phyloP scores from a whole-genome alignment of 2,888 invertebrate species.

The Lypha dubia region DNA sequence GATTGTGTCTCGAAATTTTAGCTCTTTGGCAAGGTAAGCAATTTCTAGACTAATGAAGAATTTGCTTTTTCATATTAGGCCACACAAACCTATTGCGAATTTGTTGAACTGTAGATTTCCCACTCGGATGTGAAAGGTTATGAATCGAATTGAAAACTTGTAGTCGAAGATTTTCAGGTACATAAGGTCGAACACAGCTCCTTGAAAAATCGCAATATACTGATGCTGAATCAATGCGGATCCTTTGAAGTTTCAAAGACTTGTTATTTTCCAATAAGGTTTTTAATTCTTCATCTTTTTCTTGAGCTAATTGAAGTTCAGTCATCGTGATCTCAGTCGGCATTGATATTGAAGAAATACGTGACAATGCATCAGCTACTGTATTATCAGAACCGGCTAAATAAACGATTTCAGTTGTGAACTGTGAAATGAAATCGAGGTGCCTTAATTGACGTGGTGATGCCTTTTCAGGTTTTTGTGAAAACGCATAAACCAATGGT shows the following conservation, averaged over 20 bases:
- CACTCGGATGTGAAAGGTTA: conserved; percentile 23
- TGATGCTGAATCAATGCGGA: conserved; percentile 9
- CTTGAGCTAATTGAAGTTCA: neutral
- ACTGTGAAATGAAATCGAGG: conserved; percentile 51
- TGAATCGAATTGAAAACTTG: conserved; percentile 37
- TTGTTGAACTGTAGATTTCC: conserved; percentile 37
- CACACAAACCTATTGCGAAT: conserved; percentile 59
- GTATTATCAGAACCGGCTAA: conserved; percentile 42
- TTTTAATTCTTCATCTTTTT: conserved; percentile 10
- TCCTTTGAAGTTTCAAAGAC: conserved; percentile 8
- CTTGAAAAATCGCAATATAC: neutral
- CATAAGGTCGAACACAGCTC: neutral
- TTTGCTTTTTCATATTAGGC: conserved; percentile 63
- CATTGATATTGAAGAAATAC: conserved; percentile 44
- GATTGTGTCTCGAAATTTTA: no score
- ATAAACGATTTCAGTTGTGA: conserved; percentile 37
- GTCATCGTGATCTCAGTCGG: neutral
- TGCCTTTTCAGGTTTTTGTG: no score
- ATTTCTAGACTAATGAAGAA: conserved; percentile 20
- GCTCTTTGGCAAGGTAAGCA: no score
- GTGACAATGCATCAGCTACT: conserved; percentile 49
- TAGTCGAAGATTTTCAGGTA: conserved; percentile 45
- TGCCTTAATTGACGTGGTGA: no score
- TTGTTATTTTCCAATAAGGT: conserved; percentile 4
- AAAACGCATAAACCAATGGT: no score